Evolutionary conservation across 2,113 vertebrate species (phyloP).

Genomic region (Anoura caudifer): DNA sequence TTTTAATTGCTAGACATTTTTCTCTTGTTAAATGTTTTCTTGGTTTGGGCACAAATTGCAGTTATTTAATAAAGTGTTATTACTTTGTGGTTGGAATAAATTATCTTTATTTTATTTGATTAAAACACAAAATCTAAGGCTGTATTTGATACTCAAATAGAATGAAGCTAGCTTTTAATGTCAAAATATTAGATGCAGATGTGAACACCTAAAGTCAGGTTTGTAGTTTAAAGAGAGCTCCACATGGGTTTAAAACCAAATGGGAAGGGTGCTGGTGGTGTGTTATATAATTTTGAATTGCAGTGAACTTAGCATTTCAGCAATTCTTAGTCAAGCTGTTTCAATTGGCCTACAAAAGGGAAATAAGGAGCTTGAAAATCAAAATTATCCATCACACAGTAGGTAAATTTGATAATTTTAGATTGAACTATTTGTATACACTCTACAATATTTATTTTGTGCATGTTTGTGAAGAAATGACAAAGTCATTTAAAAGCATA

Average conservation of each 20-base stretch:
- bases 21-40: not conserved
- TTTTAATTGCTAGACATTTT: not conserved
- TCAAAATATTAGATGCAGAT: constrained; percentile 84
- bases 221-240: constrained; percentile 76
- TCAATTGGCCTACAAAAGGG: constrained; percentile 78
- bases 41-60: not conserved
- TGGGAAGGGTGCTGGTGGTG: constrained; percentile 56
- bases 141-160: constrained; percentile 72
- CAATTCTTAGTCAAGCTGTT: constrained; percentile 80
- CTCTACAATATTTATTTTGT: constrained; percentile 69
- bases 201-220: constrained; percentile 81
- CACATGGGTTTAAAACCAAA: constrained; percentile 72
- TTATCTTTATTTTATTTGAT: constrained; percentile 49
- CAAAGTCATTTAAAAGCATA: constrained; percentile 62
- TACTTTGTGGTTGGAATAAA: constrained; percentile 57
- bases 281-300: constrained; percentile 66
- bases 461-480: constrained; percentile 69
- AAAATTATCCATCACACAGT: constrained; percentile 77
- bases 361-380: constrained; percentile 71
- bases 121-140: constrained; percentile 60
- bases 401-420: constrained; percentile 73
- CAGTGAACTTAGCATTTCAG: constrained; percentile 77
- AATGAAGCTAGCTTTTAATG: constrained; percentile 74
- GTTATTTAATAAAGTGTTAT: constrained; percentile 47
- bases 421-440: constrained; percentile 74